Conservation (phyloP, 2,113 vertebrate genomes). For the Periophthalmodon schlosseri region DNA sequence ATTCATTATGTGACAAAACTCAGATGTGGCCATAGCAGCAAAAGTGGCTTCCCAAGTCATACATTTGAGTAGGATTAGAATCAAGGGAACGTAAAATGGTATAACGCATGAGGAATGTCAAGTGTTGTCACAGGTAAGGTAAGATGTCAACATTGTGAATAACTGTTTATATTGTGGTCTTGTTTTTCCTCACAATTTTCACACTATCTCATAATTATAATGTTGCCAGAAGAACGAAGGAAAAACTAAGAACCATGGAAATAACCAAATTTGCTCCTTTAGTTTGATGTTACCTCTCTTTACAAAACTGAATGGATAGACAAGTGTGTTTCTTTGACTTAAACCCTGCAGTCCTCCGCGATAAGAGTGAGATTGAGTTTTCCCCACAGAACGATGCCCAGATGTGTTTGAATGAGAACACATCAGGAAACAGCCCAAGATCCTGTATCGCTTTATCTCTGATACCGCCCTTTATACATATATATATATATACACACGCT, state of each 20-base stretch:
- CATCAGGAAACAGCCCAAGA: slow-evolving; percentile 31
- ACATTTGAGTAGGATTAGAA: background rate
- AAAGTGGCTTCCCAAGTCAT: slow-evolving; percentile 74
- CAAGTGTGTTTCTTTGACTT: slow-evolving; percentile 25
- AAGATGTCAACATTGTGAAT: too few species aligned
- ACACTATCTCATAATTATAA: too few species aligned
- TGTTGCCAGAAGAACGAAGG: too few species aligned
- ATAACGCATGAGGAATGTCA: too few species aligned
- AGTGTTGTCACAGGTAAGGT: too few species aligned
- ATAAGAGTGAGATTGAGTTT: slow-evolving; percentile 71
- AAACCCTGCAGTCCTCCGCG: slow-evolving; percentile 58
- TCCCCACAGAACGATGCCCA: slow-evolving; percentile 50
- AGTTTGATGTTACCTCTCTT: background rate
- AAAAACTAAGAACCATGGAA: background rate
- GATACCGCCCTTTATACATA: slow-evolving; percentile 57
- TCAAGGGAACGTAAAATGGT: background rate
- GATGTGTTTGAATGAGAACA: slow-evolving; percentile 47
- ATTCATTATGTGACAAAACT: slow-evolving; percentile 79
- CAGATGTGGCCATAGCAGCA: slow-evolving; percentile 79
- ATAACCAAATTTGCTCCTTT: background rate
- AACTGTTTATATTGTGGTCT: too few species aligned
- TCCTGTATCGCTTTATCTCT: slow-evolving; percentile 62
- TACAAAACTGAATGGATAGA: background rate
- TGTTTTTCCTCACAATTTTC: too few species aligned
- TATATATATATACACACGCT: too few species aligned